These are phyloP conservation scores for Carposina sasakii DNA, from an alignment of 1,140 invertebrate genomes.

Conservation along the genomic window DNA sequence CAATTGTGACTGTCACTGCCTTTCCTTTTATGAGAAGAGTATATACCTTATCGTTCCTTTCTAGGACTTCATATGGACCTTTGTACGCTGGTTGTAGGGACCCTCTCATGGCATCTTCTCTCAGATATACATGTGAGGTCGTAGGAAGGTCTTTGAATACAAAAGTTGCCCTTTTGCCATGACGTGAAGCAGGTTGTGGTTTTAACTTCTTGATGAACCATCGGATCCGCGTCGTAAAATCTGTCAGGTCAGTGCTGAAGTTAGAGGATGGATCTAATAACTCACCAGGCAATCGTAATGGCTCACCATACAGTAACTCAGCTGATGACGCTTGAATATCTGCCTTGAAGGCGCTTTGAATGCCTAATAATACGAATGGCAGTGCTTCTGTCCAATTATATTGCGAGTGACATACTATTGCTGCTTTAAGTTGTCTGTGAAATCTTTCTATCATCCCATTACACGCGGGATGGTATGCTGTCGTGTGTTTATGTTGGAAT, in stretches of 20 bases:
- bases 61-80: neutral
- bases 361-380: neutral
- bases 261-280: constrained; percentile 23
- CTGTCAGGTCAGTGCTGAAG: neutral
- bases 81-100: neutral
- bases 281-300: constrained; percentile 44
- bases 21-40: neutral
- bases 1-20: neutral
- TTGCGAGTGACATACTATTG: constrained; percentile 2
- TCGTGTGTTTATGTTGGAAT: neutral
- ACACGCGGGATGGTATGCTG: constrained; percentile 6
- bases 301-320: constrained; percentile 45
- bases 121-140: neutral
- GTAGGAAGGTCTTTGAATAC: neutral
- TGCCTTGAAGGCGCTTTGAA: constrained; percentile 20
- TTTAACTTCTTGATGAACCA: neutral
- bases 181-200: neutral
- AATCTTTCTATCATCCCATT: constrained; percentile 7
- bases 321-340: constrained; percentile 34
- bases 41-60: neutral
- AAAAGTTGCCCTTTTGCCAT: neutral
- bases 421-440: constrained; percentile 8
- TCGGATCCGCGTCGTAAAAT: neutral
- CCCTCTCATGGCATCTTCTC: neutral
- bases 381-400: neutral